Conservation (phyloP, 1,140 invertebrate genomes). For the Cydia strobilella region DNA sequence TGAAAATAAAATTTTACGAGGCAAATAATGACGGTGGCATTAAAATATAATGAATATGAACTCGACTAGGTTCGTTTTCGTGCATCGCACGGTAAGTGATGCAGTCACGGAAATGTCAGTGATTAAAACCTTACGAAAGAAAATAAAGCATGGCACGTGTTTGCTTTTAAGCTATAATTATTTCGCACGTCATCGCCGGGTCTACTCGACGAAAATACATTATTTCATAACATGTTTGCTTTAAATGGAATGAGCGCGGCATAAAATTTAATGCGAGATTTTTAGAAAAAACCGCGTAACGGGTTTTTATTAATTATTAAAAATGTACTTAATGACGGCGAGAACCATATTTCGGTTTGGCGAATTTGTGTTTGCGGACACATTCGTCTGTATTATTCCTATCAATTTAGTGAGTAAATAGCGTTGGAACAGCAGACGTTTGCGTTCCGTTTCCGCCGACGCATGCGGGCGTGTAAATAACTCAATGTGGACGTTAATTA, state of each 20-base stretch:
- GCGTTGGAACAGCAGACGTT: slow-evolving; percentile 44
- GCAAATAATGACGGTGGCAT: slow-evolving; percentile 49
- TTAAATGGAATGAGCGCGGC: slow-evolving; percentile 16
- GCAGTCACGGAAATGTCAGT: slow-evolving; percentile 66
- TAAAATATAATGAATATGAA: slow-evolving; percentile 61
- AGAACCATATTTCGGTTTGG: not conserved
- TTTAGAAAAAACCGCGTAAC: slow-evolving; percentile 4
- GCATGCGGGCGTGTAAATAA: slow-evolving; percentile 75
- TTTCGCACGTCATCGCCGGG: slow-evolving; percentile 19
- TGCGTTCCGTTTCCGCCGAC: slow-evolving; percentile 60
- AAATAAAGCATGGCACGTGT: slow-evolving; percentile 47
- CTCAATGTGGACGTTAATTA: slow-evolving; percentile 69
- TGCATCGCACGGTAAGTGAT: slow-evolving; percentile 52
- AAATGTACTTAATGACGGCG: not conserved
- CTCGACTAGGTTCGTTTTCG: slow-evolving; percentile 41
- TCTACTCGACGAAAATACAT: slow-evolving; percentile 19
- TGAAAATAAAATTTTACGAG: slow-evolving; percentile 58
- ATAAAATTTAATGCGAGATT: slow-evolving; percentile 6
- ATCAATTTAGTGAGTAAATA: slow-evolving; percentile 51
- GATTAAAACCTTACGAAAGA: slow-evolving; percentile 64
- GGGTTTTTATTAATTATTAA: slow-evolving; percentile 17
- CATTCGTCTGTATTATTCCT: slow-evolving; percentile 31
- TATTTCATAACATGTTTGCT: slow-evolving; percentile 15
- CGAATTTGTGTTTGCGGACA: not conserved
- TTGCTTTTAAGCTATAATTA: slow-evolving; percentile 24